Evolutionary conservation across 2,113 vertebrate species (phyloP).

Genomic region (Crypturellus undulatus): DNA sequence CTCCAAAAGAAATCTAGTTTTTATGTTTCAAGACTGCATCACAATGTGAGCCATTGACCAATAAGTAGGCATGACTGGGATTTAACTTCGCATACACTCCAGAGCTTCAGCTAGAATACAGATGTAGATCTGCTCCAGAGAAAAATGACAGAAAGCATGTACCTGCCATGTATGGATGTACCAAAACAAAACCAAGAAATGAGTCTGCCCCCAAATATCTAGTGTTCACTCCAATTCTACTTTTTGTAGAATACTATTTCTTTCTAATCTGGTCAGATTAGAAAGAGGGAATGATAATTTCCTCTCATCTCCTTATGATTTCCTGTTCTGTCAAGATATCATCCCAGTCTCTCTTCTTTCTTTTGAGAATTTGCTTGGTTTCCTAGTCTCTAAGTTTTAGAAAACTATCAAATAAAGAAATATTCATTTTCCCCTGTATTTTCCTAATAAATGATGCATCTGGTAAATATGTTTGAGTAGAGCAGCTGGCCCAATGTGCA

Average conservation of each 20-base stretch:
- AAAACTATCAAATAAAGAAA: not conserved
- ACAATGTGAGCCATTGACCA: not conserved
- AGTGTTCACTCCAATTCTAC: not conserved
- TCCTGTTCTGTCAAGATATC: not conserved
- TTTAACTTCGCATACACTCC: not conserved
- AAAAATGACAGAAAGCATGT: not conserved
- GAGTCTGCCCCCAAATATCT: not conserved
- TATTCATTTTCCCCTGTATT: not conserved
- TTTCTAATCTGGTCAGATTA: not conserved
- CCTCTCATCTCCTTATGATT: not conserved
- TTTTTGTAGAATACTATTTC: not conserved
- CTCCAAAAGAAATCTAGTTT: not conserved
- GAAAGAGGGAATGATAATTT: not conserved
- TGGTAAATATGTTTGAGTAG: not conserved
- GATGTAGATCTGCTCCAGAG: not conserved
- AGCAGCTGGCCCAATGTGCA: not conserved
- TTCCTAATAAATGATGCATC: not conserved
- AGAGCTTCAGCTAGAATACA: not conserved
- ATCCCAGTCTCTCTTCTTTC: not conserved
- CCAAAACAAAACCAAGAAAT: not conserved
- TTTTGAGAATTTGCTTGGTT: accelerated
- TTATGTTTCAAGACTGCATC: not conserved
- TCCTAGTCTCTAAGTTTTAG: not conserved
- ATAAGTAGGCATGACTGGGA: not conserved
- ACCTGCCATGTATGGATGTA: not conserved